Evolutionary conservation across 2,113 vertebrate genomes (phyloP), one percentile per base, ranked within the genome.

Genomic region (Orycteropus afer): DNA sequence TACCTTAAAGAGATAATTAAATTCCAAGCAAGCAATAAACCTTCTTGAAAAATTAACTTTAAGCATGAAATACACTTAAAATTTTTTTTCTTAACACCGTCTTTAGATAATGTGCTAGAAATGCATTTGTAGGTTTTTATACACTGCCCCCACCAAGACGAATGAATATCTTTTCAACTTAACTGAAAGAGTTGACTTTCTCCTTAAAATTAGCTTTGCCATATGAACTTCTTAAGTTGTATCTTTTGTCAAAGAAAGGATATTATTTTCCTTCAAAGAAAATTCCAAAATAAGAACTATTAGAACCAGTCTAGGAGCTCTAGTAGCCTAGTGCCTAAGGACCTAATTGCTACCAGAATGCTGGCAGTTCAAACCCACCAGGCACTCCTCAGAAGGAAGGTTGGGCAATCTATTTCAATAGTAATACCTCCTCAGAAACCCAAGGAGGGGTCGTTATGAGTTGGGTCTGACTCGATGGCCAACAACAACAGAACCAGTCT

Each of bases 1-100:
- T 63, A 96, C 47, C 6, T 74, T 49, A 92, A 82, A 82, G 49
- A 90, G 87, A 94, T 93, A 91, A 96, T 96, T 95, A 93, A 95
- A 91, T 95, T 95, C 27, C 78, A 96, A 90, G 78, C n/a, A 71
- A 93, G 53, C 29, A 87, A 77, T 94, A 93, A 95, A 85, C 71
- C 47, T 89, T 95, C 87, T 84, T 96, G 57, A 89, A 96, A 94
- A 95, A 65, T 95, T 93, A 95, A 90, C 59, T 95, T 94, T 67
- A 94, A 85, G 47, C 92, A 90, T 96, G 57, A 90, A 93, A 95
- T 78, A 88, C 18, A 61, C 4, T 80, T 32, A 63, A 63, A 63
- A 25, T 25, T 25, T 61, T 61, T n/a, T 91, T 61, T 91, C 53
- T 92, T 78, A 90, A 94, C 90, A 89, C 37, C 87, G 2, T 84